These are phyloP conservation scores for Colostygia pectinataria DNA, from an alignment of 2,888 invertebrate species.

Conservation along the genomic window DNA sequence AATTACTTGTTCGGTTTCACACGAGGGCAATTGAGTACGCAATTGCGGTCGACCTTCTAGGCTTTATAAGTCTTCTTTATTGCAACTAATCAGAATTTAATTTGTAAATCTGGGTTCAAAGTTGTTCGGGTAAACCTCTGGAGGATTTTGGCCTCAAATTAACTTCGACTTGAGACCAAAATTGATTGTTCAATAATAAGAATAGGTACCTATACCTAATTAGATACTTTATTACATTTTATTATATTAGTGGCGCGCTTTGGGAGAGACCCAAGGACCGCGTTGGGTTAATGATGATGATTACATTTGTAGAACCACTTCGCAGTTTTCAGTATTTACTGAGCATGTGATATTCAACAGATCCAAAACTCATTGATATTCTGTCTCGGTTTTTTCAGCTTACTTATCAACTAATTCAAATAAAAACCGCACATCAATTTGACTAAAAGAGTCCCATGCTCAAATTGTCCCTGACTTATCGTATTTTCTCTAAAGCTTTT, in stretches of 20 bases:
- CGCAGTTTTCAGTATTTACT: too few relatives aligned
- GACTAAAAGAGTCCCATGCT: neutral
- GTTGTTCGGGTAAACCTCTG: neutral
- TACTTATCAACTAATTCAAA: too few relatives aligned
- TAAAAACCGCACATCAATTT: neutral
- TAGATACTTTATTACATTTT: too few relatives aligned
- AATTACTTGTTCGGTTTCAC: constrained; percentile 27
- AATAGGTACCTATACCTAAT: too few relatives aligned
- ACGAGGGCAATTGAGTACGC: constrained; percentile 13
- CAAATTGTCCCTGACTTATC: constrained; percentile 10
- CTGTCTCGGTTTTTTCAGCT: too few relatives aligned
- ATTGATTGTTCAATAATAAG: neutral
- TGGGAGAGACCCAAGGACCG: too few relatives aligned
- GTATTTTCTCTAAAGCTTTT: constrained; percentile 4
- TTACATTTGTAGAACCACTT: too few relatives aligned
- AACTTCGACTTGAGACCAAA: neutral
- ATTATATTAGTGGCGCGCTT: too few relatives aligned
- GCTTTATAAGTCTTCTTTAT: constrained; percentile 22
- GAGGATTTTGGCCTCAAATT: constrained; percentile 5
- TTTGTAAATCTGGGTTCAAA: constrained; percentile 6
- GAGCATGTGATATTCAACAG: too few relatives aligned
- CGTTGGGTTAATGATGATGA: too few relatives aligned
- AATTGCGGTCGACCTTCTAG: constrained; percentile 4
- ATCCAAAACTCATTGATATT: too few relatives aligned
- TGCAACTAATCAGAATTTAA: constrained; percentile 20